Percentiles rank a stretch among this genome's conserved stretches.
These are phyloP conservation scores for Branchellion lobata DNA, from an alignment of 2,888 invertebrate species.

Conservation along the genomic window DNA sequence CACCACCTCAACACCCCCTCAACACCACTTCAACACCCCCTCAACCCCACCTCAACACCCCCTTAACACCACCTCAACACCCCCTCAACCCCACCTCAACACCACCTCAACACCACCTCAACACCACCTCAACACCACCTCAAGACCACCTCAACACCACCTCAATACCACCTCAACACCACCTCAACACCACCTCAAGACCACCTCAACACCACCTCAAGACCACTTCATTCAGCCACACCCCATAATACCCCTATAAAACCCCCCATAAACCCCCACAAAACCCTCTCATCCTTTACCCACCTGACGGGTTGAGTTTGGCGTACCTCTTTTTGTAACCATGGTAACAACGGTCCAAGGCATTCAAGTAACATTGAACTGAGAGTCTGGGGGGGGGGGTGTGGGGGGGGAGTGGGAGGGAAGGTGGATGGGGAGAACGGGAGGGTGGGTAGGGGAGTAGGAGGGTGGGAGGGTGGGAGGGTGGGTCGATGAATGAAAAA, in stretches of 20 bases:
- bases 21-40: neutral
- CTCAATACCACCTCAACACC: neutral
- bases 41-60: too few species aligned
- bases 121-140: too few species aligned
- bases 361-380: slow-evolving; percentile 87
- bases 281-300: neutral
- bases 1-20: neutral
- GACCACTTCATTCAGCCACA: too few species aligned
- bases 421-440: too few species aligned
- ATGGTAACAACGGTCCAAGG: slow-evolving; percentile 89
- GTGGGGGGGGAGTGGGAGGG: too few species aligned
- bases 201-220: neutral
- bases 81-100: neutral
- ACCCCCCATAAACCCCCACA: too few species aligned
- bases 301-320: neutral
- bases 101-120: neutral
- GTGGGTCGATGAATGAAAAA: too few species aligned
- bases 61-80: neutral
- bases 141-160: too few species aligned
- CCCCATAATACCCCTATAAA: neutral
- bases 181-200: neutral
- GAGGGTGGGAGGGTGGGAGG: too few species aligned
- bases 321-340: slow-evolving; percentile 66
- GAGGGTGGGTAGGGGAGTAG: too few species aligned
- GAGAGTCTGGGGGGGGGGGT: slow-evolving; percentile 67